Percentiles rank a stretch among this genome's conserved stretches.
These are phyloP conservation scores for Dendrolimus pini DNA, from an alignment of 2,888 invertebrate genomes.

Conservation along the genomic window DNA sequence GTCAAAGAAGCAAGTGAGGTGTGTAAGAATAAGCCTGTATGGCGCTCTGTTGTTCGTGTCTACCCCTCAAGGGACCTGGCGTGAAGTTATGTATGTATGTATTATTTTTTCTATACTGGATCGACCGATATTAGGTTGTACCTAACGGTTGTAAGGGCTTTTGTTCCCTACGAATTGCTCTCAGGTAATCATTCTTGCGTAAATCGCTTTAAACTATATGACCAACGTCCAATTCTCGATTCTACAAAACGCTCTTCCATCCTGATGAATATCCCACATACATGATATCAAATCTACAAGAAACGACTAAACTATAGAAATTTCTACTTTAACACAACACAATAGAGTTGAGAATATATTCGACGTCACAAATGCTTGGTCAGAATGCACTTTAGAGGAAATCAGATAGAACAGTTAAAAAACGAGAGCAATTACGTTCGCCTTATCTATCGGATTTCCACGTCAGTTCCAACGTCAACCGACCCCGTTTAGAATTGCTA, in stretches of 20 bases:
- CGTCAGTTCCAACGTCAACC: slow-evolving; percentile 34
- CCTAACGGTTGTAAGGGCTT: too few species aligned
- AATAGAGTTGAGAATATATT: slow-evolving; percentile 23
- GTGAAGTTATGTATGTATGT: too few species aligned
- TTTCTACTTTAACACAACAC: slow-evolving; percentile 13
- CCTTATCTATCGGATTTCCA: slow-evolving; percentile 51
- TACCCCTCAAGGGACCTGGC: too few species aligned
- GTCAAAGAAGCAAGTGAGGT: too few species aligned
- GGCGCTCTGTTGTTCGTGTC: too few species aligned
- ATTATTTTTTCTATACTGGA: too few species aligned
- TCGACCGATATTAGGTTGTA: too few species aligned
- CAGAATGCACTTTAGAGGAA: slow-evolving; percentile 39
- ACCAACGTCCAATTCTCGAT: slow-evolving; percentile 61
- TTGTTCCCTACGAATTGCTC: slow-evolving; percentile 30
- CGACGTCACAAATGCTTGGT: slow-evolving; percentile 27
- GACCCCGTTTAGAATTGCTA: slow-evolving; percentile 44
- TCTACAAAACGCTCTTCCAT: slow-evolving; percentile 70
- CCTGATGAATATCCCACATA: slow-evolving; percentile 62
- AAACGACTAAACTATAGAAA: slow-evolving; percentile 9
- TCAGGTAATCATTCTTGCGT: slow-evolving; percentile 58
- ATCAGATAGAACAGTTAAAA: slow-evolving; percentile 70
- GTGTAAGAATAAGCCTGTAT: too few species aligned
- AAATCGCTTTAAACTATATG: slow-evolving; percentile 65
- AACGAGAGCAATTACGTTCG: slow-evolving; percentile 65
- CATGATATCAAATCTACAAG: slow-evolving; percentile 24